Percentiles rank a stretch among this genome's conserved stretches.
phyloP scores from a whole-genome alignment of 2,113 vertebrate genomes.

The Triplophysa rosa region DNA sequence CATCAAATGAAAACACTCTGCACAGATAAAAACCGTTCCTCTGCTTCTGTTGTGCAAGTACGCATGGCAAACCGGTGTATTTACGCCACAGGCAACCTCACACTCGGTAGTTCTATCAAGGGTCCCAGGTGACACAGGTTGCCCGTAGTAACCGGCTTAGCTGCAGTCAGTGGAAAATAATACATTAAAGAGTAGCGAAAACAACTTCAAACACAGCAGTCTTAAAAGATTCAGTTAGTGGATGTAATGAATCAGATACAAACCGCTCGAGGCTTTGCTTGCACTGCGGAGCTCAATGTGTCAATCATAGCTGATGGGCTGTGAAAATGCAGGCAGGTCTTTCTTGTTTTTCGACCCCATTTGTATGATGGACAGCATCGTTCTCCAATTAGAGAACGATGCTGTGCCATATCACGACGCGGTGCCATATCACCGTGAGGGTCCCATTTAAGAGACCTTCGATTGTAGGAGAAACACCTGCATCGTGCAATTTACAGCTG shows the following conservation, averaged over 20 bases:
- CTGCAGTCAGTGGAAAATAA: slow-evolving; percentile 61
- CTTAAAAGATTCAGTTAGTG: slow-evolving; percentile 54
- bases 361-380: slow-evolving; percentile 54
- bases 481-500: slow-evolving; percentile 46
- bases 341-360: slow-evolving; percentile 57
- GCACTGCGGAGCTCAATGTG: slow-evolving; percentile 59
- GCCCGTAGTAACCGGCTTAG: slow-evolving; percentile 65
- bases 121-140: slow-evolving; percentile 56
- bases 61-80: slow-evolving; percentile 40
- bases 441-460: slow-evolving; percentile 41
- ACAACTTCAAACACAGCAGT: slow-evolving; percentile 54
- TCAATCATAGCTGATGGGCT: slow-evolving; percentile 67
- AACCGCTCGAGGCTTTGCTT: slow-evolving; percentile 62
- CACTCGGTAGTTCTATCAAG: slow-evolving; percentile 56
- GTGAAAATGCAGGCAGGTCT: slow-evolving; percentile 49
- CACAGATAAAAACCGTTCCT: slow-evolving; percentile 7
- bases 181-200: slow-evolving; percentile 38
- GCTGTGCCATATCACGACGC: slow-evolving; percentile 44
- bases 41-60: slow-evolving; percentile 26
- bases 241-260: slow-evolving; percentile 40
- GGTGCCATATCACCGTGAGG: slow-evolving; percentile 37
- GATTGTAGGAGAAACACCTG: slow-evolving; percentile 43
- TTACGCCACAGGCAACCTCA: slow-evolving; percentile 52
- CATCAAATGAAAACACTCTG: not conserved
- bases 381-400: slow-evolving; percentile 62